These are phyloP conservation scores for Pristionchus japonicus DNA, from an alignment of 2,888 invertebrate species.

Conservation along the genomic window DNA sequence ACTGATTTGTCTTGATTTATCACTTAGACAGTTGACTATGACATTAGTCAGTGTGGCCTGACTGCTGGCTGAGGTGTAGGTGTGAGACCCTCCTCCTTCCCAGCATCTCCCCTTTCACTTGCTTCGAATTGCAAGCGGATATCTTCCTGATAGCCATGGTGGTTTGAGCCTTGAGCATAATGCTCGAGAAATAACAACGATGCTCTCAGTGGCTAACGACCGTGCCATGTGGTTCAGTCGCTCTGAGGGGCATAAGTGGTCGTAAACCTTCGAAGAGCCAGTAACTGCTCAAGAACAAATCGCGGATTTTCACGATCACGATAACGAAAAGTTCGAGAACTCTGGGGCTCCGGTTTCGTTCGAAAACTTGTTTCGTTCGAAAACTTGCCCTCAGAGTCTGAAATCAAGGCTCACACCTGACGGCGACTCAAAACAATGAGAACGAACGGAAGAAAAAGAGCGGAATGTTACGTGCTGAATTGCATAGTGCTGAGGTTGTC, in stretches of 20 bases:
- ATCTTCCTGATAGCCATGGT: not conserved
- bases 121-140: not conserved
- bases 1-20: too few species aligned
- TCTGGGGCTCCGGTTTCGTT: not conserved
- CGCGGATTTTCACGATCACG: not conserved
- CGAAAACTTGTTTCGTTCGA: too few species aligned
- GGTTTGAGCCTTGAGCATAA: not conserved
- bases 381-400: not conserved
- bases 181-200: not conserved
- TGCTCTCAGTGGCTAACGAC: not conserved
- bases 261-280: not conserved
- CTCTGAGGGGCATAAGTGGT: not conserved
- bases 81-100: not conserved
- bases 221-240: not conserved
- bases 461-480: not conserved
- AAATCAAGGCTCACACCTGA: not conserved
- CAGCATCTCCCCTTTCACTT: not conserved
- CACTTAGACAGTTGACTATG: too few species aligned
- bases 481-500: not conserved
- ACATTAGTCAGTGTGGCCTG: too few species aligned
- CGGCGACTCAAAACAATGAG: not conserved
- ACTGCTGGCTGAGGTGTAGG: conserved; percentile 2
- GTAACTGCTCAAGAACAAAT: not conserved
- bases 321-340: too few species aligned
- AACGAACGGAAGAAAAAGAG: not conserved